Percentiles rank a stretch among this genome's conserved stretches.
Conservation (phyloP, 2,888 invertebrate species). For the Sepiola atlantica region DNA sequence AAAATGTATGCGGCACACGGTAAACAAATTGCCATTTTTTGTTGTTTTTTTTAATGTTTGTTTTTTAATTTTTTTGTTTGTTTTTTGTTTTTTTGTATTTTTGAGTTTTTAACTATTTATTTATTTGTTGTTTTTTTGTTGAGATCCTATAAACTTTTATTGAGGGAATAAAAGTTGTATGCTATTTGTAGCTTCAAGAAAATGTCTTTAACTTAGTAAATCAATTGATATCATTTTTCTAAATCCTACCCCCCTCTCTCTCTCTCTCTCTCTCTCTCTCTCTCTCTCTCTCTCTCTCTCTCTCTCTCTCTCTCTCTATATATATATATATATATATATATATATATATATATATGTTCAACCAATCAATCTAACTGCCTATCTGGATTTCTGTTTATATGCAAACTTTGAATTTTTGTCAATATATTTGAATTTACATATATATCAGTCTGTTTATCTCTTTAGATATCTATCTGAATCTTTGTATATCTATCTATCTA, state of each 20-base stretch:
- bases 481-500: neutral
- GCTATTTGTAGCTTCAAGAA: neutral
- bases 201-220: neutral
- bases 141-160: neutral
- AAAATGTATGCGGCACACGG: slow-evolving; percentile 6
- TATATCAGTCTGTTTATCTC: neutral
- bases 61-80: neutral
- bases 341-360: too few species aligned
- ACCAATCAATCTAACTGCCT: too few species aligned
- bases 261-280: too few species aligned
- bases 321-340: too few species aligned
- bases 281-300: too few species aligned
- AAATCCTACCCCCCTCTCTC: too few species aligned
- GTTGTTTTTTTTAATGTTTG: neutral
- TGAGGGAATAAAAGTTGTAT: neutral
- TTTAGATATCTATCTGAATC: too few species aligned
- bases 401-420: too few species aligned
- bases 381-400: too few species aligned
- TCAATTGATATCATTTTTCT: too few species aligned
- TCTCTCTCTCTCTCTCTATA: too few species aligned
- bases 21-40: neutral
- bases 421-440: neutral
- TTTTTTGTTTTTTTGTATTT: neutral
- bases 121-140: neutral
- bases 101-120: neutral